These are phyloP conservation scores for Talpa occidentalis DNA, from an alignment of 2,113 vertebrate species.

Conservation along the genomic window DNA sequence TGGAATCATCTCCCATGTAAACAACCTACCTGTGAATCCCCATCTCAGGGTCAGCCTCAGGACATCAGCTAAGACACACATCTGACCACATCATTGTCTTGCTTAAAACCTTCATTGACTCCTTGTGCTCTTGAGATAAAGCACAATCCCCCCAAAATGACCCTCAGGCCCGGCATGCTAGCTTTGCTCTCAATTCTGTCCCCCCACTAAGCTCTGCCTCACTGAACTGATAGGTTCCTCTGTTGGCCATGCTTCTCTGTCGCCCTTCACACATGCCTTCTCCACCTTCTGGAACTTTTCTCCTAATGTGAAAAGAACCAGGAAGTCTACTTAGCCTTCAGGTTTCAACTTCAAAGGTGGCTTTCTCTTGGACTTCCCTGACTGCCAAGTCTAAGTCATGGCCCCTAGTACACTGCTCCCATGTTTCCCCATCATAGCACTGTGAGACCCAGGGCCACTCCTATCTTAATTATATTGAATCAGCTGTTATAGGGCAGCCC, in stretches of 20 bases:
- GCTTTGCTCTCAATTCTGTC: neutral
- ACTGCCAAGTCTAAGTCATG: neutral
- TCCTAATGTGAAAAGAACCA: no score
- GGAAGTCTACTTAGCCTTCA: neutral
- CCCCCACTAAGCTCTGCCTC: no score
- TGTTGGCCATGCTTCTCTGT: neutral
- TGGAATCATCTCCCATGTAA: neutral
- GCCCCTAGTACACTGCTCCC: neutral
- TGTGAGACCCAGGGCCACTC: neutral
- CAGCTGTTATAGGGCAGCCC: no score
- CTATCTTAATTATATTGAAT: neutral
- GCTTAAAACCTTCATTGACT: neutral
- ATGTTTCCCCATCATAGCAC: neutral
- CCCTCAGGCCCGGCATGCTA: neutral
- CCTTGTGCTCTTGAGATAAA: neutral
- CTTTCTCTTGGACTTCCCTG: constrained; percentile 4
- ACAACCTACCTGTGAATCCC: neutral
- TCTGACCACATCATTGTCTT: neutral
- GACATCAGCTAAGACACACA: neutral
- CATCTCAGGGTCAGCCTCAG: neutral
- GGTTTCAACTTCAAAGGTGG: neutral
- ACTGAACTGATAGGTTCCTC: neutral
- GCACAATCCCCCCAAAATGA: neutral
- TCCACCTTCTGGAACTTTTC: constrained; percentile 11
- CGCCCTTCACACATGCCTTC: neutral